These are phyloP conservation scores for Saccopteryx leptura DNA, from an alignment of 2,113 vertebrate species.

Conservation along the genomic window DNA sequence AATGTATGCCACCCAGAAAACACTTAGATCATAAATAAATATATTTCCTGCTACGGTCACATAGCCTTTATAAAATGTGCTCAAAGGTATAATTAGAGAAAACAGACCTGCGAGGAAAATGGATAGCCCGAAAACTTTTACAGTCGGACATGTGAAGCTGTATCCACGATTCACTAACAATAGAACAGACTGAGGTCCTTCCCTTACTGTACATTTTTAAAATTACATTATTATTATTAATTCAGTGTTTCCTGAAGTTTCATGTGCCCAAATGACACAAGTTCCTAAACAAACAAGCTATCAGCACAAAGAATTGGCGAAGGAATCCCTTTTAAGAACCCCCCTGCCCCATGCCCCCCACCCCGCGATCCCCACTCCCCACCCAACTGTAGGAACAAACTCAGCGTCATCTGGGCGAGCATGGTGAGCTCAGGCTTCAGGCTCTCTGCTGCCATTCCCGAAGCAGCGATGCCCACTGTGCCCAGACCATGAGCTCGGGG, in stretches of 20 bases:
- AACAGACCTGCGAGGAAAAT: background rate
- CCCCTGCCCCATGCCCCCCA: no score
- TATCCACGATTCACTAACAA: slow-evolving; percentile 67
- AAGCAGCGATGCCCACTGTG: background rate
- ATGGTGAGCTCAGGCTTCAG: background rate
- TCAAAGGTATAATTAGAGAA: slow-evolving; percentile 11
- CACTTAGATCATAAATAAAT: slow-evolving; percentile 14
- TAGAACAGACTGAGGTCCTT: slow-evolving; percentile 75
- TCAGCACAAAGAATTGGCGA: background rate
- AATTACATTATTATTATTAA: background rate
- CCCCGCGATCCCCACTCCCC: no score
- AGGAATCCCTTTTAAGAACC: background rate
- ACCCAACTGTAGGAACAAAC: background rate
- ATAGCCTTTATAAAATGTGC: slow-evolving; percentile 18
- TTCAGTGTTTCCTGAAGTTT: background rate
- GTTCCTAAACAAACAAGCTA: slow-evolving; percentile 48
- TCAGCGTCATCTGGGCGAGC: background rate
- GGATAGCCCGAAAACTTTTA: background rate
- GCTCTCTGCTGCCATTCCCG: background rate
- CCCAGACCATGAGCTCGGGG: no score
- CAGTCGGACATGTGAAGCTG: background rate
- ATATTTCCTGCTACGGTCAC: background rate
- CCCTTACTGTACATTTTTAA: background rate
- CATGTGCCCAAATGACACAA: background rate
- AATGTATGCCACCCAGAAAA: background rate